phyloP scores from a whole-genome alignment of 2,888 invertebrate species.

The Punctoribates punctum region DNA sequence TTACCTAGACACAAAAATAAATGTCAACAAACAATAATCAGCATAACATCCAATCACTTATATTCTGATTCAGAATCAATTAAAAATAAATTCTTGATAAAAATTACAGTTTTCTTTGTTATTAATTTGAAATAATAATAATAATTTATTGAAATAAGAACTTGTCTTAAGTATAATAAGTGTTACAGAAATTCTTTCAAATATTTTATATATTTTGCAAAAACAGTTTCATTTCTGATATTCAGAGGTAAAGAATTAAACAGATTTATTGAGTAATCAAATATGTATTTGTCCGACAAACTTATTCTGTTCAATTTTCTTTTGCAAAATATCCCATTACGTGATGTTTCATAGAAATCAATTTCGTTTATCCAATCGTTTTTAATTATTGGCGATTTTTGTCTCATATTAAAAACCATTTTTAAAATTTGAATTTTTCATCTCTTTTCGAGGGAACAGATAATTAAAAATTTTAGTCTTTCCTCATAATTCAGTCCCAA shows the following conservation, averaged over 20 bases:
- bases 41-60: no score
- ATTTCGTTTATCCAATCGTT: background rate
- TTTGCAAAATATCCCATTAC: background rate
- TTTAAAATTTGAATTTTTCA: background rate
- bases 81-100: no score
- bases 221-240: constrained; percentile 10
- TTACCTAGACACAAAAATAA: no score
- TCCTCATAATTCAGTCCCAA: background rate
- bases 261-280: background rate
- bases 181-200: no score
- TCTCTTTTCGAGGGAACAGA: background rate
- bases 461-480: constrained; percentile 9
- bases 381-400: background rate
- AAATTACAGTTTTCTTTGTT: no score
- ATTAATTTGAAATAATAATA: no score
- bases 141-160: no score
- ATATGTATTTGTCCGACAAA: background rate
- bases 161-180: no score
- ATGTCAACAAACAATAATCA: no score
- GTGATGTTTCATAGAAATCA: background rate
- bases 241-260: constrained; percentile 3
- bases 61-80: no score
- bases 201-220: no score
- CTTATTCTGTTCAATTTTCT: background rate
- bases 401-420: background rate